Percentiles rank a stretch among this genome's conserved stretches.
phyloP scores from a whole-genome alignment of 2,797 vertebrate genomes.

The Australoheros facetus region DNA sequence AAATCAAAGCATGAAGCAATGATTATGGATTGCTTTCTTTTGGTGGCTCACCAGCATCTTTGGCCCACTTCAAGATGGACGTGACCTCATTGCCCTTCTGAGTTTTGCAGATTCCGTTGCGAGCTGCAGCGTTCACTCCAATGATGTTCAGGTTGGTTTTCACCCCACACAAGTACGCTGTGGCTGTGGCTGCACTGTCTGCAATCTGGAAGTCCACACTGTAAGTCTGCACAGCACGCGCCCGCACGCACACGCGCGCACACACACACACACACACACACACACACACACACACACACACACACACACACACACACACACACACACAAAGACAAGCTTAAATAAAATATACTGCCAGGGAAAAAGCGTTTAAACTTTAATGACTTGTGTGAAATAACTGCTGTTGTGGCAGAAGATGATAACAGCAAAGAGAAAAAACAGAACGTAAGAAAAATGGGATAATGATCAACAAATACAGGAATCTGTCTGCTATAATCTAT shows the following conservation, averaged over 20 bases:
- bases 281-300: no score
- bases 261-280: not conserved
- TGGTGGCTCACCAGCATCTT: constrained; percentile 75
- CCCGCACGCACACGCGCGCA: constrained; percentile 1
- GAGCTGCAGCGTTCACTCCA: constrained; percentile 74
- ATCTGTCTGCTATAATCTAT: no score
- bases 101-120: constrained; percentile 77
- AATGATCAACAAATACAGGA: no score
- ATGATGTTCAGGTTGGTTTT: constrained; percentile 82
- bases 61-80: constrained; percentile 84
- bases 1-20: not conserved
- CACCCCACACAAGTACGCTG: constrained; percentile 83
- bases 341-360: not conserved
- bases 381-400: not conserved
- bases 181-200: constrained; percentile 82
- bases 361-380: not conserved
- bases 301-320: not conserved
- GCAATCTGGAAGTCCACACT: constrained; percentile 84
- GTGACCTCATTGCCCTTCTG: constrained; percentile 85
- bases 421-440: no score
- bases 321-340: not conserved
- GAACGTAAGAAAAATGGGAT: no score
- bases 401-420: not conserved
- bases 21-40: not conserved
- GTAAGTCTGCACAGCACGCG: constrained; percentile 75